Evolutionary conservation across 2,797 vertebrate species (phyloP), one percentile per base, ranked within the genome.

Genomic region (Coregonus ussuriensis): DNA sequence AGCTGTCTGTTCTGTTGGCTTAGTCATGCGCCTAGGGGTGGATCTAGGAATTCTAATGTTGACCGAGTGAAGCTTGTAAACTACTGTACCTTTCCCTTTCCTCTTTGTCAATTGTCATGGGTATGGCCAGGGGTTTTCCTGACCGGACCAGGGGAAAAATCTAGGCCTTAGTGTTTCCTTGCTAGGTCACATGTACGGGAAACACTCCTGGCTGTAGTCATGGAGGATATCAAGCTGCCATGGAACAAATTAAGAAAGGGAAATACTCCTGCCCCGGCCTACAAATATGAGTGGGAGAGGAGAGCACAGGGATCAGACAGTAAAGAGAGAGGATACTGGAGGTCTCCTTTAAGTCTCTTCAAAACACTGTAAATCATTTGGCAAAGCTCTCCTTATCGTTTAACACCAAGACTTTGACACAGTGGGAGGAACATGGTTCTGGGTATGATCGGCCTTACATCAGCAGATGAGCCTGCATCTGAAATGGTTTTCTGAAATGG

Each of bases 321-420:
- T 29, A 76, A 83, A 81, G 79, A 81, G 79, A 92, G 87, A 87
- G 88, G 85, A 92, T 87, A 86, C 85, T 71, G 79, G 84, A 79
- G 79, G 78, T 84, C 87, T 85, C 88, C 78, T 88, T 85, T 79
- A 84, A 87, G 81, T 82, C 82, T 81, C 81, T 89, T 87, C 75
- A 90, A 83, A 90, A 87, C 56, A 18, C n/a, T n/a, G 80, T 80
- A 82, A 88, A 89, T 91, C 84, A 88, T 78, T 87, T 77, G 75
- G 87, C 86, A 7, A 31, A 79, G 74, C 77, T 63, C 74, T 80
- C 79, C 89, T 89, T 88, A 89, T 90, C 87, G 85, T 87, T 81
- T 84, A 77, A 86, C 25, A 21, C 73, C 85, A 41, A 90, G 82
- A 75, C 75, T 78, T 81, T 85, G 83, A 85, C 86, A 79, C 82